Conservation (phyloP, 2,113 vertebrate genomes). For the Laticauda laticaudata region DNA sequence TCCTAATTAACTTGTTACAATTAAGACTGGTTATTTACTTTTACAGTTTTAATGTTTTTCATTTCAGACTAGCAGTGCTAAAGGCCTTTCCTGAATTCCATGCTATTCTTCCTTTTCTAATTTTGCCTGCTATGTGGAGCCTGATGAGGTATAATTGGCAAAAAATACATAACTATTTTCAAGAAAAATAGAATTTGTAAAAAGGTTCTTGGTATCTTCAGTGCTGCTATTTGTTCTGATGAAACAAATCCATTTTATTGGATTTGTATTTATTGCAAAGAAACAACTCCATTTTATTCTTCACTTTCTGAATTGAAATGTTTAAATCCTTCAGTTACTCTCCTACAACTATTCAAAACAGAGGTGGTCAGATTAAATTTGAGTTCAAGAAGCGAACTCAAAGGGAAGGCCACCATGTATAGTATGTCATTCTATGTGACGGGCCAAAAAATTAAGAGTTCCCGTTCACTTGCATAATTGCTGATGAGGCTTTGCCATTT, state of each 20-base stretch:
- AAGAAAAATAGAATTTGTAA: neutral
- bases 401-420: neutral
- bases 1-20: neutral
- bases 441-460: neutral
- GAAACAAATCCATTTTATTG: neutral
- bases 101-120: neutral
- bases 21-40: neutral
- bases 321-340: neutral
- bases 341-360: neutral
- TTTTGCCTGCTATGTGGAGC: neutral
- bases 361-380: neutral
- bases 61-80: neutral
- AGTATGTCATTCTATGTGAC: neutral
- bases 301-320: neutral
- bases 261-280: no score
- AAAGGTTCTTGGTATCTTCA: neutral
- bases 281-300: neutral
- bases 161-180: neutral
- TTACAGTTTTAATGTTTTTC: neutral
- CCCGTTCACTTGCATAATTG: neutral
- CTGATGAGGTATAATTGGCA: neutral
- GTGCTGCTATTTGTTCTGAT: neutral
- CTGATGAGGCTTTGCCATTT: neutral
- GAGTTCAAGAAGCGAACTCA: neutral
- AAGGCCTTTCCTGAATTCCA: neutral